phyloP scores from a whole-genome alignment of 2,888 invertebrate genomes.

The Dioctria linearis region DNA sequence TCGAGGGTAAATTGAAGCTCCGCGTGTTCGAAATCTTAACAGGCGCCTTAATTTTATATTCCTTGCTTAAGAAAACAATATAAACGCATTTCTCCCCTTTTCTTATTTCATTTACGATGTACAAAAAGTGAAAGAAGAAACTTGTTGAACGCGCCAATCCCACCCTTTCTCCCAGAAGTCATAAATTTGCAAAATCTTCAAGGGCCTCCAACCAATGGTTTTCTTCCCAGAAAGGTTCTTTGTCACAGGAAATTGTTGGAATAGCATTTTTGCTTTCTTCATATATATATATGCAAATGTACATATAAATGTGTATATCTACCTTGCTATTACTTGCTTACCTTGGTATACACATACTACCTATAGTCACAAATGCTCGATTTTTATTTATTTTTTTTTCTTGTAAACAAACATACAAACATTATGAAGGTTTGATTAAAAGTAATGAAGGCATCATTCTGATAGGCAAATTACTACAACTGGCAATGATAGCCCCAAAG shows the following conservation, averaged over 20 bases:
- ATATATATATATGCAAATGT: neutral
- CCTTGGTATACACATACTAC: neutral
- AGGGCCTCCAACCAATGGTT: neutral
- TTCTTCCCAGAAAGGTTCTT: conserved; percentile 10
- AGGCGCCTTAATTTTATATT: conserved; percentile 16
- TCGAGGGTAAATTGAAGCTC: neutral
- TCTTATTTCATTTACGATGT: conserved; percentile 2
- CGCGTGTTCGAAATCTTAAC: neutral
- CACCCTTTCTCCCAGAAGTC: conserved; percentile 5
- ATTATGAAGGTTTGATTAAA: too few relatives aligned
- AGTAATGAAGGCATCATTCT: too few relatives aligned
- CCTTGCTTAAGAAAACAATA: neutral
- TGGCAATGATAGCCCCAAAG: too few relatives aligned
- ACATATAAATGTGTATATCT: too few relatives aligned
- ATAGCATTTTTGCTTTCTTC: neutral
- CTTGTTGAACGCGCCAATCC: conserved; percentile 26
- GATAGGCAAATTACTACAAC: too few relatives aligned
- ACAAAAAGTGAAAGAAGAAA: conserved; percentile 32
- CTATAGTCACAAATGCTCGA: neutral
- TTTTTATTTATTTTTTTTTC: neutral
- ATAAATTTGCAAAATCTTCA: conserved; percentile 37
- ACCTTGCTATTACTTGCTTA: conserved; percentile 1
- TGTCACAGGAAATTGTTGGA: conserved; percentile 30
- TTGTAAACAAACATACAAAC: conserved; percentile 14
- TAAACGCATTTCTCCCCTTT: neutral